phyloP scores from a whole-genome alignment of 2,797 vertebrate genomes.

The Serranus cabrilla region DNA sequence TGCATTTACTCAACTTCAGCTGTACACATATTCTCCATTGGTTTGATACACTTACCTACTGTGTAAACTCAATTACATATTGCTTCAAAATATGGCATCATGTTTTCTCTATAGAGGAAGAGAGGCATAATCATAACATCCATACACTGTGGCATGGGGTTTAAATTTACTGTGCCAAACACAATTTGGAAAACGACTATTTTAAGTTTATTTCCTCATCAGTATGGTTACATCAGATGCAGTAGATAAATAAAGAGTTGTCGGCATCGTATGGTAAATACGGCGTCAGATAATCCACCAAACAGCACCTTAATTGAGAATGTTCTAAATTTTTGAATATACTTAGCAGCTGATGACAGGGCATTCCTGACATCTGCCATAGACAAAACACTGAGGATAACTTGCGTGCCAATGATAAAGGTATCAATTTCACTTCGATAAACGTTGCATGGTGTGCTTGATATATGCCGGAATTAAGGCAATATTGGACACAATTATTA shows the following conservation, averaged over 20 bases:
- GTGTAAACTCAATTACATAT: background rate
- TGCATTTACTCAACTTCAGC: constrained; percentile 1
- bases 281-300: background rate
- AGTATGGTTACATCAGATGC: accelerated
- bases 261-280: background rate
- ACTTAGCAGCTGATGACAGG: background rate
- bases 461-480: background rate
- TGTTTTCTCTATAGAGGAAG: background rate
- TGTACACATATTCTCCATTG: background rate
- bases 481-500: accelerated
- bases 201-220: background rate
- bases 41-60: background rate
- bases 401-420: background rate
- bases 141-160: background rate
- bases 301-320: background rate
- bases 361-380: accelerated
- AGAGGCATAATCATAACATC: background rate
- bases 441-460: accelerated
- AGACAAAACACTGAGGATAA: background rate
- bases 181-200: background rate
- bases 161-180: background rate
- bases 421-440: background rate
- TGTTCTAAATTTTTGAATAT: background rate
- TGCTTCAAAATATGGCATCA: background rate
- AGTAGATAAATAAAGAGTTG: background rate